Evolutionary conservation across 2,113 vertebrate species (phyloP), one percentile per base, ranked within the genome.

Genomic region (Myotis lucifugus): DNA sequence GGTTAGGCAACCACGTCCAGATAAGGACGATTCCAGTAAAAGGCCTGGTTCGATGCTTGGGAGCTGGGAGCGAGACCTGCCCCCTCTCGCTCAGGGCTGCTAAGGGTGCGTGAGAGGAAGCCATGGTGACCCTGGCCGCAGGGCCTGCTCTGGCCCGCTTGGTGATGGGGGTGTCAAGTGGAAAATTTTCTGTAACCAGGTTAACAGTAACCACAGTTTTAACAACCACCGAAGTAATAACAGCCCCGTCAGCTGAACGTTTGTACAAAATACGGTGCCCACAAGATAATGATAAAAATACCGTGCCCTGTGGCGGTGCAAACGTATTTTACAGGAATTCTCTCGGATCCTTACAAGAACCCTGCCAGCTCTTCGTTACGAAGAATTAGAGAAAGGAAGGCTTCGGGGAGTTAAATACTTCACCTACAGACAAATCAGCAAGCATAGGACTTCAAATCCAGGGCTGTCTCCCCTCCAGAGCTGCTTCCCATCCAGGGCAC

Each of bases 181-280:
- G 97, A 98, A 98, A 97, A 87, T 96, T 96, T 96, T 98, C 95
- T 96, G 96, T 97, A 97, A 97, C 93, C 97, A 95, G 96, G 96
- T 94, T 97, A 96, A 95, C 74, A 85, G 92, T 88, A 96, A 97
- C 97, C 97, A 95, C 97, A 98, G 74, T 83, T 96, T 92, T 95
- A 95, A 95, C 91, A 97, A 91, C 94, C 79, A 25, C 91, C 46
- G 2, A 93, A 95, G 83, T 59, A 92, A 27, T 48, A 92, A 94
- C 37, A n/a, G 79, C 21, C 1, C 93, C 59, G 95, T 87, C 95
- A 91, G 89, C 88, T 59, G 34, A 88, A 79, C 37, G 3, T 23
- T 83, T 59, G 34, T 59, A 17, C 83, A 87, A 92, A 96, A 87
- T n/a, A 8, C 14, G 15, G 70, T 85, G 59, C 84, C 78, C 46